Percentiles rank a stretch among this genome's conserved stretches.
These are phyloP conservation scores for Tretioscincus oriximinensis DNA, from an alignment of 2,113 vertebrate genomes.

Conservation along the genomic window DNA sequence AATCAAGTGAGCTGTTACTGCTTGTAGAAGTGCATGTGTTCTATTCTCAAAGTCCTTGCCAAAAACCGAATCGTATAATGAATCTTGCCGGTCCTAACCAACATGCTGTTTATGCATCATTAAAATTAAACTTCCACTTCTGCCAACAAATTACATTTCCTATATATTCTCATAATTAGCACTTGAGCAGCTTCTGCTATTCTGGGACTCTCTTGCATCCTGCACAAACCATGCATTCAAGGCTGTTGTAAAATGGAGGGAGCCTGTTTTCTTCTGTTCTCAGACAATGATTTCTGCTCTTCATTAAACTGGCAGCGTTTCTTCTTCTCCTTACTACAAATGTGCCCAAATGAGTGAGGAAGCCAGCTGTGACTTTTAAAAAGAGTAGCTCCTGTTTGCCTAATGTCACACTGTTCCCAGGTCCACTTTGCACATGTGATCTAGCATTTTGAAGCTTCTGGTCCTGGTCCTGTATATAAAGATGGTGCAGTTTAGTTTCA, in stretches of 20 bases:
- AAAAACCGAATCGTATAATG: constrained; percentile 33
- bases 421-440: too few species aligned
- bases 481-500: not conserved
- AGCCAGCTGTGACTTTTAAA: not conserved
- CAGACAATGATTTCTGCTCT: constrained; percentile 19
- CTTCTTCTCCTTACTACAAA: constrained; percentile 9
- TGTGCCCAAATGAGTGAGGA: not conserved
- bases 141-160: constrained; percentile 29
- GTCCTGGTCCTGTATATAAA: not conserved
- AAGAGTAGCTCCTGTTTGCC: not conserved
- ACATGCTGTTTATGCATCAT: constrained; percentile 34
- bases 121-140: constrained; percentile 50
- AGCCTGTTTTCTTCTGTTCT: not conserved
- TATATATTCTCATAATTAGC: constrained; percentile 39
- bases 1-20: constrained; percentile 39
- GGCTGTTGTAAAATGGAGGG: constrained; percentile 19
- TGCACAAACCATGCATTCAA: constrained; percentile 20
- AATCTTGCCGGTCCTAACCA: constrained; percentile 33
- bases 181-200: constrained; percentile 31
- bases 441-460: not conserved
- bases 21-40: constrained; percentile 24
- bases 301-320: constrained; percentile 4
- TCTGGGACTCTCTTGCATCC: constrained; percentile 2
- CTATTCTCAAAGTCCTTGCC: constrained; percentile 11
- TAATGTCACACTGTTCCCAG: too few species aligned